A percentile compares a stretch with the other conserved stretches of the same genome.
Conservation (phyloP, 92 coral and sea anemone genomes). For the Porites cylindrica region DNA sequence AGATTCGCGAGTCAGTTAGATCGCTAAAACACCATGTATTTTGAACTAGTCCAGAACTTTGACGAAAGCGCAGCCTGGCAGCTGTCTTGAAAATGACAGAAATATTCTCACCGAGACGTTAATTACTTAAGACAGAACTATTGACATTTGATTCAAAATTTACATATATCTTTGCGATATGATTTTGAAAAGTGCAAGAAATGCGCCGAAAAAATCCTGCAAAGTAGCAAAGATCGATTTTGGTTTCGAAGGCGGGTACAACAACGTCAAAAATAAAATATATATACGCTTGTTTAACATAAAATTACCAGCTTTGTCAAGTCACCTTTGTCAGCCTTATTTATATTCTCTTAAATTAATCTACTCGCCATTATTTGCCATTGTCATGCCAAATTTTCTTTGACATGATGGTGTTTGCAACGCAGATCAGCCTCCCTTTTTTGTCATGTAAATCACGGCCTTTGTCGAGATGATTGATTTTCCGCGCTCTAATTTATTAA, state of each 20-base stretch:
- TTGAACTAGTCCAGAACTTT: too few species aligned
- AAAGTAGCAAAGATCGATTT: too few species aligned
- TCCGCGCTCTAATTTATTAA: neutral
- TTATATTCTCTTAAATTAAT: slow-evolving; percentile 19
- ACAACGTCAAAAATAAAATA: neutral
- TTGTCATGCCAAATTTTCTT: slow-evolving; percentile 24
- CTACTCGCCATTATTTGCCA: neutral
- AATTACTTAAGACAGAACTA: too few species aligned
- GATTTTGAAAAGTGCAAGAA: too few species aligned
- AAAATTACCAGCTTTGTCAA: neutral
- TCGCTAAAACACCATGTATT: too few species aligned
- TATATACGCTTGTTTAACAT: neutral
- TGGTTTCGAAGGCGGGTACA: neutral
- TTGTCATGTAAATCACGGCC: slow-evolving; percentile 24
- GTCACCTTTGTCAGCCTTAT: slow-evolving; percentile 4
- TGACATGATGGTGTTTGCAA: slow-evolving; percentile 29
- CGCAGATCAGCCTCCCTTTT: slow-evolving; percentile 9
- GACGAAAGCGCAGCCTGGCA: too few species aligned
- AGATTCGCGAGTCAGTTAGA: too few species aligned
- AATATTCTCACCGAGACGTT: too few species aligned
- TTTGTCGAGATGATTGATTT: slow-evolving; percentile 34
- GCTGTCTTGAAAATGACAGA: too few species aligned
- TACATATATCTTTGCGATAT: too few species aligned
- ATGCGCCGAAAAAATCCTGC: too few species aligned
- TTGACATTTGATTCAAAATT: too few species aligned